Evolutionary conservation across 2,113 vertebrate species (phyloP).

Genomic region (Cervus canadensis): DNA sequence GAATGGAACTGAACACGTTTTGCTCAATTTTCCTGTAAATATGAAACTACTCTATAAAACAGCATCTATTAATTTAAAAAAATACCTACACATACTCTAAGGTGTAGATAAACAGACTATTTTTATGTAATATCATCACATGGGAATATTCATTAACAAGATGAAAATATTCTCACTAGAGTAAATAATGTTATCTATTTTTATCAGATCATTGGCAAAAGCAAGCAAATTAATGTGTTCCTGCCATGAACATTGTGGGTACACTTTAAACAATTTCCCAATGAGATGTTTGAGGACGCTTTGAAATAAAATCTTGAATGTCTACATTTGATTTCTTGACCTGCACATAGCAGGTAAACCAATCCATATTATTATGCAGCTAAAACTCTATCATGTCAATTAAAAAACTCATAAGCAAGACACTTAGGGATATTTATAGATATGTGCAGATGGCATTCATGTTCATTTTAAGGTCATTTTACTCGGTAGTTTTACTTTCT

Average conservation of each 20-base stretch:
- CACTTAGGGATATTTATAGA: neutral
- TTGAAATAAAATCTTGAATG: slow-evolving; percentile 43
- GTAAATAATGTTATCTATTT: neutral
- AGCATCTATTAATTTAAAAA: neutral
- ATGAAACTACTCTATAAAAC: neutral
- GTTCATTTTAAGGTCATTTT: slow-evolving; percentile 22
- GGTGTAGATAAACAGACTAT: neutral
- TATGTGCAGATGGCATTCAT: neutral
- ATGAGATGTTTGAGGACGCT: neutral
- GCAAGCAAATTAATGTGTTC: neutral
- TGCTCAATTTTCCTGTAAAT: neutral
- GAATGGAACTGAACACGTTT: neutral
- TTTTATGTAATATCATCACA: slow-evolving; percentile 44
- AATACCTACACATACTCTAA: neutral
- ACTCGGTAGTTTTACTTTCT: neutral
- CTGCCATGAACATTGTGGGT: slow-evolving; percentile 14
- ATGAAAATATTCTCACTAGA: slow-evolving; percentile 30
- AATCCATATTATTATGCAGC: neutral
- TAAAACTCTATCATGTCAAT: neutral
- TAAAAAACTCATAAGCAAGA: neutral
- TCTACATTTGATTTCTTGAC: neutral
- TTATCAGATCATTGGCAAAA: slow-evolving; percentile 57
- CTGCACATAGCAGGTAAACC: neutral
- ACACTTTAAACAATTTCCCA: slow-evolving; percentile 28
- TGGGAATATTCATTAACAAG: slow-evolving; percentile 52